Conservation (phyloP, 2,113 vertebrate species). For the Indicator maculatus region DNA sequence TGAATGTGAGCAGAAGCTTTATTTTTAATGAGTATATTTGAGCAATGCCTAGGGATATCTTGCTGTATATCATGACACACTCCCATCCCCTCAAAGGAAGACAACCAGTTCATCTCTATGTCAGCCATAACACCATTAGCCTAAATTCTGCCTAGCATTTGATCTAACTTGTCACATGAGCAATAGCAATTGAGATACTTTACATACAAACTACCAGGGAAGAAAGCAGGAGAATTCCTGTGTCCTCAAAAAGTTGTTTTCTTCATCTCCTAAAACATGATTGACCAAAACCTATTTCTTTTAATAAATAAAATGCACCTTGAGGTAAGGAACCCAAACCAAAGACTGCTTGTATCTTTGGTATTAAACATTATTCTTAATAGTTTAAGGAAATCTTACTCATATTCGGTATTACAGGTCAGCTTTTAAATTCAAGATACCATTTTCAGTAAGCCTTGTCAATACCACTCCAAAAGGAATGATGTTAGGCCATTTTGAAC, state of each 20-base stretch:
- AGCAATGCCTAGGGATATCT: neutral
- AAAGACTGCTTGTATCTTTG: neutral
- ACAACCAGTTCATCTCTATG: neutral
- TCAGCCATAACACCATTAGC: neutral
- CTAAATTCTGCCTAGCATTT: neutral
- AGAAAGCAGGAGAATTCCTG: neutral
- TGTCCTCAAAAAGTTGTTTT: neutral
- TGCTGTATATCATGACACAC: neutral
- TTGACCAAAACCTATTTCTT: neutral
- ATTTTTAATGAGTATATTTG: neutral
- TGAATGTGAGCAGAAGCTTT: fast-evolving
- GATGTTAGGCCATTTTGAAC: neutral
- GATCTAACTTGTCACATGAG: neutral
- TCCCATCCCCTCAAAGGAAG: neutral
- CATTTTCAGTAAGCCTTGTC: neutral
- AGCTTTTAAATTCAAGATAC: neutral
- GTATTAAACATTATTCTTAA: neutral
- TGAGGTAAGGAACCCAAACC: neutral
- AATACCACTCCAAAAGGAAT: neutral
- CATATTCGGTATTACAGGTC: fast-evolving
- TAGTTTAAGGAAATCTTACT: neutral
- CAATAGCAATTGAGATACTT: neutral
- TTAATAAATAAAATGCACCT: neutral
- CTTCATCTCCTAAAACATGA: neutral
- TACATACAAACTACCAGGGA: neutral